phyloP scores from a whole-genome alignment of 1,140 invertebrate genomes.

The Bombus pascuorum region DNA sequence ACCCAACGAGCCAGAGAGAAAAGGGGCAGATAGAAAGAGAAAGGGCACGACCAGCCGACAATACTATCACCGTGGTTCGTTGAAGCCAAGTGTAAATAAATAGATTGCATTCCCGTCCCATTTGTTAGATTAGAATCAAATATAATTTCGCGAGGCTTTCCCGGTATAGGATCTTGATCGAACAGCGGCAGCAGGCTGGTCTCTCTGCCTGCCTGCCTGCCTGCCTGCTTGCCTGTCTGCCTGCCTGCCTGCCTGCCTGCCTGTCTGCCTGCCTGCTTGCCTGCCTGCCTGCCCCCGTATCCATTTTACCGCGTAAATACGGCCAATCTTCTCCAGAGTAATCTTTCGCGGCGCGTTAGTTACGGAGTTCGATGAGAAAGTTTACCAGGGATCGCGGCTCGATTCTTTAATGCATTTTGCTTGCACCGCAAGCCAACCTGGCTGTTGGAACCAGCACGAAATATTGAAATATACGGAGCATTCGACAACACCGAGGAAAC shows the following conservation, averaged over 20 bases:
- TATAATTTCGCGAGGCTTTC: conserved; percentile 76
- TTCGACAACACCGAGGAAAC: conserved; percentile 4
- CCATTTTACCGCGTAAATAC: conserved; percentile 50
- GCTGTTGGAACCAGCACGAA: not conserved
- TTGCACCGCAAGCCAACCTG: not conserved
- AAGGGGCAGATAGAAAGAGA: not conserved
- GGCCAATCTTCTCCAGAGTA: conserved; percentile 31
- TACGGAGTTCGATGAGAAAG: conserved; percentile 52
- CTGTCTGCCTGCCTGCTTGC: not conserved
- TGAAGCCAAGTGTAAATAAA: conserved; percentile 78
- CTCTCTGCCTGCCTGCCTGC: not conserved
- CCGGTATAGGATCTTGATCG: conserved; percentile 37
- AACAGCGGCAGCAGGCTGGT: not conserved
- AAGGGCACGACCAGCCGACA: conserved; percentile 18
- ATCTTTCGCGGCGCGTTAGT: conserved; percentile 46
- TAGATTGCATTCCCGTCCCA: conserved; percentile 77
- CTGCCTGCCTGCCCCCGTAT: not conserved
- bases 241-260: not conserved
- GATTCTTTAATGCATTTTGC: conserved; percentile 52
- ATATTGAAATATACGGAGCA: conserved; percentile 44
- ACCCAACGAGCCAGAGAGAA: not conserved
- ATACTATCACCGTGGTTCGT: conserved; percentile 47
- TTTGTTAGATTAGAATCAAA: conserved; percentile 82
- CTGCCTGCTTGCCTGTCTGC: fast-evolving
- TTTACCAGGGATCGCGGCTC: conserved; percentile 2